Percentiles rank a stretch among this genome's conserved stretches.
Conservation (phyloP, 2,113 vertebrate species). For the Aphyosemion australe region DNA sequence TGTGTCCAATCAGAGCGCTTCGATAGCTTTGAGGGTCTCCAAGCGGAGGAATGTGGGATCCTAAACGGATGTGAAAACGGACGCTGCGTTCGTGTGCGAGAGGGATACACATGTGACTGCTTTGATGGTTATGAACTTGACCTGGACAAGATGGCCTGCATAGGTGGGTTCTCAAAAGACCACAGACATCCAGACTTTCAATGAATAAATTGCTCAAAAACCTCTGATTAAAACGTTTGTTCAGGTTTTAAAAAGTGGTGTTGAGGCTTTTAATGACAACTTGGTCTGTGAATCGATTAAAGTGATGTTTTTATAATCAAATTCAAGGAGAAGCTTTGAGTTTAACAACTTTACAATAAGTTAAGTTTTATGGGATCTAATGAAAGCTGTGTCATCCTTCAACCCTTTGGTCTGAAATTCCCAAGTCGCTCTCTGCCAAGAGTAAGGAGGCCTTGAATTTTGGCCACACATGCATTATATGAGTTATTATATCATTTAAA, state of each 20-base stretch:
- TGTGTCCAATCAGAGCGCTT: constrained; percentile 65
- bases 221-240: constrained; percentile 29
- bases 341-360: constrained; percentile 59
- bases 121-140: constrained; percentile 92
- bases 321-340: constrained; percentile 54
- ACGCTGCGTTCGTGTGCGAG: constrained; percentile 89
- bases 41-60: constrained; percentile 90
- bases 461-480: constrained; percentile 46
- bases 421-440: constrained; percentile 52
- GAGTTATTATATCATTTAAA: constrained; percentile 59
- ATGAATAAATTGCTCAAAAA: constrained; percentile 10
- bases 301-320: constrained; percentile 44
- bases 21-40: constrained; percentile 88
- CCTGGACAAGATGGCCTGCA: constrained; percentile 84
- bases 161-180: constrained; percentile 53
- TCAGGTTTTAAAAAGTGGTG: constrained; percentile 3
- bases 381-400: constrained; percentile 53
- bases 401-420: constrained; percentile 54
- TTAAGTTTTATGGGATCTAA: constrained; percentile 62
- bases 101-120: constrained; percentile 96
- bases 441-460: constrained; percentile 63
- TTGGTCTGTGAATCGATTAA: too few relatives aligned
- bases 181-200: constrained; percentile 21
- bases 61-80: constrained; percentile 94
- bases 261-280: too few relatives aligned